Percentiles rank a stretch among this genome's conserved stretches.
These are phyloP conservation scores for Lithodes maja DNA, from an alignment of 2,888 invertebrate genomes.

Conservation along the genomic window DNA sequence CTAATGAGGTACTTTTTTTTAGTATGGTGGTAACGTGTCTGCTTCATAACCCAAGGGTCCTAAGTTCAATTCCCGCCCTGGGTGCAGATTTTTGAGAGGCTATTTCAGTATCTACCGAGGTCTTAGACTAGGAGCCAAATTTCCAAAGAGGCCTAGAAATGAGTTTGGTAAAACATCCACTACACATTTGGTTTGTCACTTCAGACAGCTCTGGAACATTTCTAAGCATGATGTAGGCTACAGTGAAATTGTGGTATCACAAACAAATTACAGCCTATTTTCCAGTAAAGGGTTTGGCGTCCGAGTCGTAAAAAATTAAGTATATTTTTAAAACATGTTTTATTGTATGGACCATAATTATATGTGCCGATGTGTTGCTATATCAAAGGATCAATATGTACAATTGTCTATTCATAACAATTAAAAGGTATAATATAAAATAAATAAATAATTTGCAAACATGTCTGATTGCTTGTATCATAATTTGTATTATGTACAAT, in stretches of 20 bases:
- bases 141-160: not conserved
- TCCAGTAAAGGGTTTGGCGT: not conserved
- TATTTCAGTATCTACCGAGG: not conserved
- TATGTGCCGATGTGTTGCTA: not conserved
- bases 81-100: too few relatives aligned
- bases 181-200: not conserved
- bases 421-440: too few relatives aligned
- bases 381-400: not conserved
- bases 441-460: too few relatives aligned
- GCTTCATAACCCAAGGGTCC: too few relatives aligned
- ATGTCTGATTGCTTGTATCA: too few relatives aligned
- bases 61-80: too few relatives aligned
- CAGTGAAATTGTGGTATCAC: not conserved
- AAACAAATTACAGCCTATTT: not conserved
- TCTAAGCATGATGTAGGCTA: not conserved
- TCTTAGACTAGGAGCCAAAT: not conserved
- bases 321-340: not conserved
- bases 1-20: too few relatives aligned
- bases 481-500: not conserved
- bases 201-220: not conserved
- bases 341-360: not conserved
- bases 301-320: not conserved
- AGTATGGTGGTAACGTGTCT: too few relatives aligned
- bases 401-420: too few relatives aligned
- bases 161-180: not conserved